Evolutionary conservation across 2,888 invertebrate species (phyloP), one percentile per base, ranked within the genome.

Genomic region (Alviniconcha strummeri): DNA sequence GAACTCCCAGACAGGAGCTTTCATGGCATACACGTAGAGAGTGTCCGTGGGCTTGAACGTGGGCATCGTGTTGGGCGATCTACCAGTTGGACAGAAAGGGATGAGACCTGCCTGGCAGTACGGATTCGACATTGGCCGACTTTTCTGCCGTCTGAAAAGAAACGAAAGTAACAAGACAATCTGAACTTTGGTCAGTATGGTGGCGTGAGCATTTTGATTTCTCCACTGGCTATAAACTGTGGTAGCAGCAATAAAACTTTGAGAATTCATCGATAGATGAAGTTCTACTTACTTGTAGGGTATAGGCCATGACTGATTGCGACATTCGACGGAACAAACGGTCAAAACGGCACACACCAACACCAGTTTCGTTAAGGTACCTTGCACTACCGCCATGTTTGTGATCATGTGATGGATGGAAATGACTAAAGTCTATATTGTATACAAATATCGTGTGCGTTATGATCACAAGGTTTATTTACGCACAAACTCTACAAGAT

Each of bases 1-100:
- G 85, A 91, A 92, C 84, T 92, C 90, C 90, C 91, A 92, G 8
- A 92, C 92, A 15, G 92, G 92, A n/a, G 91, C 91, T 81, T 92
- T 92, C 76, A 92, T 86, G 8, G 92, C 92, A 86, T 89, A 92
- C 5, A 92, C 88, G 83, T 91, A 90, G 1, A 92, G 84, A 15
- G 83, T 86, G 83, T 92, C 92, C 78, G 52, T 83, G 17, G 87
- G 83, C 11, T 89, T 64, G 72, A 90, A 88, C 76, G 84, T 85
- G 5, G 92, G 92, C 91, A 92, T 91, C 15, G 88, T 86, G 85
- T 91, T 88, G 19, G 88, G 82, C 7, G 82, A 82, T 75, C 88
- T 81, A 6, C 92, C 92, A 17, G 90, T 90, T 4, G 91, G 91
- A 81, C 92, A 92, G 84, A 92, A 92, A 57, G 91, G 90, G 57